Evolutionary conservation across 2,888 invertebrate species (phyloP).

Genomic region (Diadegma fenestrale): DNA sequence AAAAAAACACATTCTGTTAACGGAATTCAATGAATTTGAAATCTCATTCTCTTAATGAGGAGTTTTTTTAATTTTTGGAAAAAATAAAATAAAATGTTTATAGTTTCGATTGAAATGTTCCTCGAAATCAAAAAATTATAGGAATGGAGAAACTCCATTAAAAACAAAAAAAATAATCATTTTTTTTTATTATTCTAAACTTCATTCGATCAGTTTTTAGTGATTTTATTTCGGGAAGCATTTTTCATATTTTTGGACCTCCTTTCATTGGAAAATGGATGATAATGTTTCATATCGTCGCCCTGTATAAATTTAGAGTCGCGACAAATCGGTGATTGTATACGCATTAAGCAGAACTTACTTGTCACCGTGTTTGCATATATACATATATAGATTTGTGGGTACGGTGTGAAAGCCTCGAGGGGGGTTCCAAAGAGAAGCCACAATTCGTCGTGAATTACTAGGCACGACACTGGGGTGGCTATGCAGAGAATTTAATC

Average conservation of each 20-base stretch:
- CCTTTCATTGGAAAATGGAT: not conserved
- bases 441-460: conserved; percentile 66
- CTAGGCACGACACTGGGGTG: conserved; percentile 43
- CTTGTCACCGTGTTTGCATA: conserved; percentile 3
- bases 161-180: not conserved
- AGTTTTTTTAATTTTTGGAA: not conserved
- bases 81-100: not conserved
- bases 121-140: not conserved
- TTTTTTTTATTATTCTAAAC: not conserved
- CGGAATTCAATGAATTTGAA: not conserved
- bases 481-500: conserved; percentile 63
- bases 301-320: conserved; percentile 39
- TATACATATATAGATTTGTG: conserved; percentile 6
- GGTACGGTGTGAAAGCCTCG: conserved; percentile 37
- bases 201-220: not conserved
- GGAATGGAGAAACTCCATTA: too few species aligned
- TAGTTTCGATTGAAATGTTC: not conserved
- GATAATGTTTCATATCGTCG: conserved; percentile 1
- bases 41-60: not conserved
- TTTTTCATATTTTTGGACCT: not conserved
- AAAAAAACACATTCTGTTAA: not conserved
- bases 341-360: conserved; percentile 45
- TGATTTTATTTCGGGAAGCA: not conserved
- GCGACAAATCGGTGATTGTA: conserved; percentile 44
- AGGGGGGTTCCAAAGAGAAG: conserved; percentile 45